Evolutionary conservation across 2,797 vertebrate species (phyloP).

Genomic region (Meda fulgida): DNA sequence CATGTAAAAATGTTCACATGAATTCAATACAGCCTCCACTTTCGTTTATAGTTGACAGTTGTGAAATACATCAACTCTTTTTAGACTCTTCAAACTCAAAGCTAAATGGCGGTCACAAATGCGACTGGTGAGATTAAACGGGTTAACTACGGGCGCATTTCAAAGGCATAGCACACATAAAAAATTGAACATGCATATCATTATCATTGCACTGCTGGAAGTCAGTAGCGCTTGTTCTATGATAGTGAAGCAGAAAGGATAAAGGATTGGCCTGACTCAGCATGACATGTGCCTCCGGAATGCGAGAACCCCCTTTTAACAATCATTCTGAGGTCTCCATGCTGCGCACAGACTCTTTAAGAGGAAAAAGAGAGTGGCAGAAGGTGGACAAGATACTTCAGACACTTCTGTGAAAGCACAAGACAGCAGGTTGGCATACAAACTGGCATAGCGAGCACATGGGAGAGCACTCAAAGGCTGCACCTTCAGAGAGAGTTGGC

Average conservation of each 20-base stretch:
- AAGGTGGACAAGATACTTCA: constrained; percentile 43
- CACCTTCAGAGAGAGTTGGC: constrained; percentile 79
- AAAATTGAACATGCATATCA: constrained; percentile 76
- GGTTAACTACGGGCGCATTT: constrained; percentile 55
- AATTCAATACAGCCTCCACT: not conserved
- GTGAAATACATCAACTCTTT: constrained; percentile 20
- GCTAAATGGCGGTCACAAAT: constrained; percentile 14
- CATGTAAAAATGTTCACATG: constrained; percentile 21
- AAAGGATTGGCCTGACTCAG: constrained; percentile 31
- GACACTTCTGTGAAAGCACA: constrained; percentile 46
- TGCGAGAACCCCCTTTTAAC: constrained; percentile 49
- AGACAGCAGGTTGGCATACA: constrained; percentile 71
- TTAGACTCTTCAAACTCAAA: constrained; percentile 14
- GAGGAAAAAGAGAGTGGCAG: not conserved
- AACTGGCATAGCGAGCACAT: constrained; percentile 62
- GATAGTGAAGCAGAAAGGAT: constrained; percentile 33
- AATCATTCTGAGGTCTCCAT: constrained; percentile 32
- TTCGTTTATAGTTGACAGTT: constrained; percentile 11
- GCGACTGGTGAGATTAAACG: constrained; percentile 14
- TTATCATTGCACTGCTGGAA: constrained; percentile 67
- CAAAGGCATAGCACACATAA: constrained; percentile 73
- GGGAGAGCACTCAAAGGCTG: constrained; percentile 65
- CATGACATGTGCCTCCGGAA: constrained; percentile 33
- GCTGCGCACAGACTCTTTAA: constrained; percentile 28
- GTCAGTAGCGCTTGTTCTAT: not conserved